Evolutionary conservation across 2,888 invertebrate genomes (phyloP), one percentile per base, ranked within the genome.

Genomic region (Microctonus hyperodae): DNA sequence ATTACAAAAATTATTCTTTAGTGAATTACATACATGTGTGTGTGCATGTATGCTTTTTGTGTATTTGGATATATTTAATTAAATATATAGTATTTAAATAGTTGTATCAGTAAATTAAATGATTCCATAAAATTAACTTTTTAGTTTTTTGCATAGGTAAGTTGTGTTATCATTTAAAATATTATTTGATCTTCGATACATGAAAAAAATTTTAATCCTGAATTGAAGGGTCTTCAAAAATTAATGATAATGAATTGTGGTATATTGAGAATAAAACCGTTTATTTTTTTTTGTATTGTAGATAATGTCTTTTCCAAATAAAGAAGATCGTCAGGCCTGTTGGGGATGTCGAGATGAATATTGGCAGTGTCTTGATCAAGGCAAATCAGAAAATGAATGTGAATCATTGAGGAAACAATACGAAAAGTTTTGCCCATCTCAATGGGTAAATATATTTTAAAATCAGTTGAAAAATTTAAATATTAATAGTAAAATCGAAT

Each of bases 301-400:
- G 25, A 51, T 48, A 23, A 94, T 94, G 94, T 92, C 93, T 80
- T 95, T 92, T 85, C 92, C 92, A 69, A 89, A 88, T 77, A 95
- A 91, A 88, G 89, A 90, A 74, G 90, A 92, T 80, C 90, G 94
- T 75, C 88, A 90, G 79, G 86, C 87, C 78, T 97, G 97, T 85
- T 97, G 96, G 96, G 86, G 87, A 72, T 88, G 92, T 71, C 89
- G 95, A 78, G 97, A 97, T 85, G 87, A 88, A 64, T 96, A 93
- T 84, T 97, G 96, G 96, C 90, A 91, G 77, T 97, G 97, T 85
- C 86, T 97, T 76, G 93, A 94, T 82, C 86, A 88, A 70, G 86
- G 88, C 72, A 88, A 88, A 71, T 81, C 89, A 76, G 86, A 88
- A 61, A 89, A 89, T 77, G 91, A 89, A 63, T 97, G 97, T 84